Evolutionary conservation across 2,113 vertebrate genomes (phyloP).

Genomic region (Greenwoodochromis staneri): DNA sequence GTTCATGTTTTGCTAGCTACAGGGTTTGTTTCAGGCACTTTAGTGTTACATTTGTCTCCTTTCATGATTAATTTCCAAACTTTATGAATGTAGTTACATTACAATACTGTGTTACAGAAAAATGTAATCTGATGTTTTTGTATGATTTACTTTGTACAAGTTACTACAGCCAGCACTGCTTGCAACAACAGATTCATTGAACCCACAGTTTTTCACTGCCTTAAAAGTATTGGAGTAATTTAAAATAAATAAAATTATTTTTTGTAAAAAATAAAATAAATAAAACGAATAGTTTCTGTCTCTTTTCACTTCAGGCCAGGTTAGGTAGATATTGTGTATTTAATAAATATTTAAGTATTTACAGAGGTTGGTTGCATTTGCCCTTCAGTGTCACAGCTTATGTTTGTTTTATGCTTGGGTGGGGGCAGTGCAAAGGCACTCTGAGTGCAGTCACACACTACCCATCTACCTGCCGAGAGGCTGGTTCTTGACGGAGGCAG

Average conservation of each 20-base stretch:
- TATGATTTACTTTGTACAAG: not conserved
- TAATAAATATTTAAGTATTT: not conserved
- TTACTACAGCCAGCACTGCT: not conserved
- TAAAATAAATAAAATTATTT: not conserved
- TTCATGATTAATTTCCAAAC: not conserved
- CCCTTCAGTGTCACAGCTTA: not conserved
- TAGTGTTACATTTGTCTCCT: not conserved
- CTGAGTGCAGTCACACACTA: not conserved
- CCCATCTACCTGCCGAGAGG: not conserved
- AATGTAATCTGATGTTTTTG: not conserved
- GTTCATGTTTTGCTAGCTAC: not conserved
- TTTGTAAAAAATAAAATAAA: not conserved
- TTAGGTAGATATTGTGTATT: not conserved
- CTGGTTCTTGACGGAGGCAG: not conserved
- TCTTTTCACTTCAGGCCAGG: not conserved
- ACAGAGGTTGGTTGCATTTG: not conserved
- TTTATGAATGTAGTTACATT: not conserved
- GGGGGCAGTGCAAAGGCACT: not conserved
- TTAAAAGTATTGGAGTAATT: not conserved
- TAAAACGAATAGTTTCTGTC: not conserved
- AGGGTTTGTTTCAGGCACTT: not conserved
- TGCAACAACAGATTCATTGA: not conserved
- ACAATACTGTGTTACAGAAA: not conserved
- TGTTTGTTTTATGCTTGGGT: not conserved
- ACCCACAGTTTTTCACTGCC: not conserved